Base-by-base conservation (phyloP, 2,113 vertebrate genomes). In the Cololabis saira region DNA sequence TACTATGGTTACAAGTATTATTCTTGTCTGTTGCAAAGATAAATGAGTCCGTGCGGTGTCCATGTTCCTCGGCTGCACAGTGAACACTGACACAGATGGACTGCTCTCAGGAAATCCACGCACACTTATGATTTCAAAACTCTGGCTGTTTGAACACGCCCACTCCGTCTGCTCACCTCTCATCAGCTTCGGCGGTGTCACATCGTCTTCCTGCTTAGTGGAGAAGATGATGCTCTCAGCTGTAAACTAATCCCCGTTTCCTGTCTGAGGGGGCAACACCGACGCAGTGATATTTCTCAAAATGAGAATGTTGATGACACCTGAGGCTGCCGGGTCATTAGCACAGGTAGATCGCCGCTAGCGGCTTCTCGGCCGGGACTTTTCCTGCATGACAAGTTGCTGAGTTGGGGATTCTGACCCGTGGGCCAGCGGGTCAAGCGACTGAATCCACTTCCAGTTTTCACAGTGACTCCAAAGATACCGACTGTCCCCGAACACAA, bases 1-100 rank as follows among this genome's bases (percentile, higher is more conserved):
- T 55, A 55, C 52, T 37, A 55, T 37, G 52, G 52, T 37, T 55
- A 55, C n/a, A 55, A 30, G 27, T 18, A 37, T 37, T 55, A 37
- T 18, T 55, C 11, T 18, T 10, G 16, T 55, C 27, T 55, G 12
- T 12, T 15, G 18, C 24, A 16, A 14, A 12, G 22, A 56, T 41
- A 65, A 44, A 30, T 19, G n/a, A 18, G 37, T 30, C 50, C 0
- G 22, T 16, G 50, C 50, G 0, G 22, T 16, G 50, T 18, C 37
- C 40, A 41, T 17, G 60, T 63, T 48, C 49, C 21, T 63, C 61
- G 42, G 21, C 22, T 44, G 16, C 19, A 18, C 19, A 52, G 21
- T 44, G 22, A 45, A 37, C 5, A 37, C 3, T 37, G 18, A 41
- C 21, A 42, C 54, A 57, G 37, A 42, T 42, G 54, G 54, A 19